These are phyloP conservation scores for Sitobion miscanthi DNA, from an alignment of 1,140 invertebrate genomes.

Conservation along the genomic window DNA sequence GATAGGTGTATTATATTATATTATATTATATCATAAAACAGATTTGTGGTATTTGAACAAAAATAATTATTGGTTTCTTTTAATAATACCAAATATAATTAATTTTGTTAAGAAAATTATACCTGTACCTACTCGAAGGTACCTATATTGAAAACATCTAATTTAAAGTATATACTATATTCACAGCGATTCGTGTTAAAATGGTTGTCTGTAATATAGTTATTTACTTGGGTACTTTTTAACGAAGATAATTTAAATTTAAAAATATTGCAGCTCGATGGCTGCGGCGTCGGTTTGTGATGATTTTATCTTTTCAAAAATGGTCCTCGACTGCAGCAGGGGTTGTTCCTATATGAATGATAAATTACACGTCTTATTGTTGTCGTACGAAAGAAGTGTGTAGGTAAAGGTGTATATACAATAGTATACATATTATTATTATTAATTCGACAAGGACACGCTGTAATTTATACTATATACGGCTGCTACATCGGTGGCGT, in stretches of 20 bases:
- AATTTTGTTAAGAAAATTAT: neutral
- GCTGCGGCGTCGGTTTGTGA: neutral
- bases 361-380: neutral
- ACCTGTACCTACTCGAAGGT: neutral
- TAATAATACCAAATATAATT: neutral
- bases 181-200: neutral
- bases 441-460: neutral
- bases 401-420: neutral
- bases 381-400: neutral
- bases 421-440: conserved; percentile 3
- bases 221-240: neutral
- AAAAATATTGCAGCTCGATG: neutral
- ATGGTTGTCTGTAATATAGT: neutral
- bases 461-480: neutral
- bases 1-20: too few species aligned
- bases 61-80: neutral
- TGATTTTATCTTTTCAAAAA: neutral
- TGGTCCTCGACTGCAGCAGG: neutral
- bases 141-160: neutral
- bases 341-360: neutral
- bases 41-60: neutral
- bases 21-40: neutral
- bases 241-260: neutral
- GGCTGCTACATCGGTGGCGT: neutral
- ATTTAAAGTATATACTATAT: neutral